These are phyloP conservation scores for Serrognathus titanus DNA, from an alignment of 2,888 invertebrate species.

Conservation along the genomic window DNA sequence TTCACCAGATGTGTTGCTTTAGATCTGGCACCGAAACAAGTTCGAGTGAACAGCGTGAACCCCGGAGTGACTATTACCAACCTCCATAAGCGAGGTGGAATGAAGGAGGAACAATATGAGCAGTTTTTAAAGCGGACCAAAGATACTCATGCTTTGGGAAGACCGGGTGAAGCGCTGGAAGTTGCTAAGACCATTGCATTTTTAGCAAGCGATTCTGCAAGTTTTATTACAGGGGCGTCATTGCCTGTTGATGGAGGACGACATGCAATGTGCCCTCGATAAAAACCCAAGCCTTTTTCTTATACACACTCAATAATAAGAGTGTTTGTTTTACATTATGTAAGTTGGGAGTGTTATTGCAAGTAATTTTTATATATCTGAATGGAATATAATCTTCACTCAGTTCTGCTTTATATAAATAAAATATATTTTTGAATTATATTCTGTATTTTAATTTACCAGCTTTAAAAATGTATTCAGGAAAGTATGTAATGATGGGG, in stretches of 20 bases:
- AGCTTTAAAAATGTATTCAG: neutral
- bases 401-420: too few relatives aligned
- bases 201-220: slow-evolving; percentile 82
- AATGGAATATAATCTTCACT: too few relatives aligned
- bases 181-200: slow-evolving; percentile 89
- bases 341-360: too few relatives aligned
- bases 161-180: slow-evolving; percentile 79
- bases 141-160: slow-evolving; percentile 87
- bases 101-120: slow-evolving; percentile 76
- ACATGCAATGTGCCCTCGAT: slow-evolving; percentile 90
- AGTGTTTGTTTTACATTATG: too few relatives aligned
- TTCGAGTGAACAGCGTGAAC: slow-evolving; percentile 88
- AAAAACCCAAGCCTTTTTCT: slow-evolving; percentile 35
- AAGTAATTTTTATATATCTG: too few relatives aligned
- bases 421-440: too few relatives aligned
- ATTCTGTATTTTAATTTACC: too few relatives aligned
- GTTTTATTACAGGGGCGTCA: slow-evolving; percentile 86
- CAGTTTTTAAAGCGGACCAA: slow-evolving; percentile 81
- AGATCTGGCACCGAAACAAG: slow-evolving; percentile 76
- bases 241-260: slow-evolving; percentile 93
- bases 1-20: slow-evolving; percentile 90
- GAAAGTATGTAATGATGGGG: neutral
- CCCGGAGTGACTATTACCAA: slow-evolving; percentile 91
- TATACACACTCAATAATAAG: too few relatives aligned
- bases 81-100: slow-evolving; percentile 81